Base-by-base conservation (phyloP, 2,888 invertebrate genomes). In the Onthophagus sagittarius region DNA sequence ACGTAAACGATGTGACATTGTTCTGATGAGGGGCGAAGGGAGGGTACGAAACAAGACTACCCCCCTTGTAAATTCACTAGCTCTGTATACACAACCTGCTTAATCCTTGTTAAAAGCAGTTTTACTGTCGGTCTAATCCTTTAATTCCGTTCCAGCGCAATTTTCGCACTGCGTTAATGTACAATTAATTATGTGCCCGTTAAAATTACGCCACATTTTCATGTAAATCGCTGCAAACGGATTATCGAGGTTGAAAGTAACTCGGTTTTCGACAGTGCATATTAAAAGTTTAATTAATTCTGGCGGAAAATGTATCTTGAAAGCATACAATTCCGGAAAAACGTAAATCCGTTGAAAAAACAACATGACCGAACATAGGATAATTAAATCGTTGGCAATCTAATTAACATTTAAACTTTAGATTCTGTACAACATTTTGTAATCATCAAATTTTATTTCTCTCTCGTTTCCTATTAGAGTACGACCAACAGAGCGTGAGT, bases 71-170 rank as follows among this genome's bases (percentile, higher is more conserved):
- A 67, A 67, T 67, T 67, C 67, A 32, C 67, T 67, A 67, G 67
- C 67, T 64, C 15, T 23, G 23, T 32, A 31, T 13, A 63, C 63
- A 63, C 2, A 63, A 63, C 63, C 63, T 63, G 63, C 63, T 15
- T 63, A 67, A 67, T 67, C 67, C 67, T 23, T 67, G 67, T 67
- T 67, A 67, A 67, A 67, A 67, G 67, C 67, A 67, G 31, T 67
- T 67, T 67, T 67, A 67, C 32, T n/a, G 31, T 23, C 23, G 9
- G 6, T 5, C 31, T 67, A 67, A 67, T 67, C 67, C 67, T 67
- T 67, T 67, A 23, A 67, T 67, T 5, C 31, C 13, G 23, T 23
- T 32, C 23, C 67, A 32, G 31, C 31, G 23, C 23, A 23, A 31
- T 31, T 67, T 67, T 67, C 67, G 9, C 31, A 31, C 7, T 14